Percentiles rank a stretch among this genome's conserved stretches.
phyloP scores from a whole-genome alignment of 2,113 vertebrate species.

The Solea solea region DNA sequence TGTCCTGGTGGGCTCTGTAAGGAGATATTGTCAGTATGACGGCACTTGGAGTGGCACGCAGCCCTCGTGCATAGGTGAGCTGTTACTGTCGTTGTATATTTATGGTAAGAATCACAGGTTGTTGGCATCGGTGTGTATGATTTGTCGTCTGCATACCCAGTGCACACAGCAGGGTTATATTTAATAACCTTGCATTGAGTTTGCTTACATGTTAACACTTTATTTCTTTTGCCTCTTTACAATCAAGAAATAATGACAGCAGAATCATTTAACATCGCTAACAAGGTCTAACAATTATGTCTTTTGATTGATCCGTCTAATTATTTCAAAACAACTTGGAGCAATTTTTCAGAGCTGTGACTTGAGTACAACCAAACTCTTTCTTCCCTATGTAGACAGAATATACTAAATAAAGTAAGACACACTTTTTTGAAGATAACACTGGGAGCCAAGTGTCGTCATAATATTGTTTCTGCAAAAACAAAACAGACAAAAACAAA shows the following conservation, averaged over 20 bases:
- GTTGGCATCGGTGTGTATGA: not conserved
- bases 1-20: slow-evolving; percentile 91
- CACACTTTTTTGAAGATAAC: not conserved
- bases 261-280: slow-evolving; percentile 20
- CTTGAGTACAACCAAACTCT: not conserved
- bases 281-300: slow-evolving; percentile 18
- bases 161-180: not conserved
- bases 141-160: too few relatives aligned
- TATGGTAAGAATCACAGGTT: not conserved
- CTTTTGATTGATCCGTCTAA: slow-evolving; percentile 12
- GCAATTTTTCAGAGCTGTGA: slow-evolving; percentile 7
- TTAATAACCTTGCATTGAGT: slow-evolving; percentile 2
- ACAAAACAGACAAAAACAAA: not conserved
- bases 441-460: not conserved
- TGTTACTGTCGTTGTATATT: too few relatives aligned
- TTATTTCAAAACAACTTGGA: slow-evolving; percentile 18
- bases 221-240: slow-evolving; percentile 6
- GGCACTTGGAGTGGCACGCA: slow-evolving; percentile 96
- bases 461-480: not conserved
- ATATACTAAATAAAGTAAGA: not conserved
- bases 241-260: slow-evolving; percentile 2
- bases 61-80: slow-evolving; percentile 95
- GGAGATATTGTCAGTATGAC: slow-evolving; percentile 94
- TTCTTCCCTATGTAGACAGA: not conserved
- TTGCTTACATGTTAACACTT: not conserved